These are phyloP conservation scores for Bryconaethiops microstoma DNA, from an alignment of 2,797 vertebrate genomes.

Conservation along the genomic window DNA sequence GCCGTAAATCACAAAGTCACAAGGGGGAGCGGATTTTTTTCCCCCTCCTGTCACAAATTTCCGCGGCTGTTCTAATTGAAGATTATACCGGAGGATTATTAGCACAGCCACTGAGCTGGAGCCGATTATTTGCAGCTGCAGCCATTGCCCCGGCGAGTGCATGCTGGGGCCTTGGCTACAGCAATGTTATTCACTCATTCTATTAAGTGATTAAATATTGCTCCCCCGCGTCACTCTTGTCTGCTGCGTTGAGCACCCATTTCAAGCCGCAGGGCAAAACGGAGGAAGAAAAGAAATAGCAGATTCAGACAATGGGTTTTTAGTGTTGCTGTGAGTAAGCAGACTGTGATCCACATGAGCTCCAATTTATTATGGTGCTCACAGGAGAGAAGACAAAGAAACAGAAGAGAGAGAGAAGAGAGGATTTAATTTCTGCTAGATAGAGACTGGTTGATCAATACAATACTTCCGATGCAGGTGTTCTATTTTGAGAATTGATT, in stretches of 20 bases:
- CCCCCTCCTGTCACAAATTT: constrained; percentile 64
- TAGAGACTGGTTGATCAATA: neutral
- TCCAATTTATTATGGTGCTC: constrained; percentile 10
- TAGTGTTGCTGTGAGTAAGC: constrained; percentile 36
- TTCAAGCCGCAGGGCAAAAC: constrained; percentile 39
- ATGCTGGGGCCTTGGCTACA: constrained; percentile 45
- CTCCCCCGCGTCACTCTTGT: constrained; percentile 67
- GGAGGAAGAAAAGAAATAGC: constrained; percentile 42
- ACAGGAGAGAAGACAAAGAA: constrained; percentile 9
- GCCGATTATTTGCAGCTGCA: constrained; percentile 76
- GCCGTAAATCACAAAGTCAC: constrained; percentile 55
- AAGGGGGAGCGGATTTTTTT: constrained; percentile 13
- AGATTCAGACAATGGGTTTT: constrained; percentile 11
- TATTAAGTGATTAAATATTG: constrained; percentile 74
- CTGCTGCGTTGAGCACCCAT: constrained; percentile 58
- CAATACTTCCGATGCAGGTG: neutral
- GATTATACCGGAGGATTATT: constrained; percentile 83
- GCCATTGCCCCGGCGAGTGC: constrained; percentile 50
- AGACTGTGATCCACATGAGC: neutral
- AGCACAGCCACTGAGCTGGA: constrained; percentile 77
- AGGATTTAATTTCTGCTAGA: neutral
- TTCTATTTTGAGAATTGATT: neutral
- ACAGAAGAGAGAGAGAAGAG: neutral
- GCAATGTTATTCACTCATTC: constrained; percentile 72
- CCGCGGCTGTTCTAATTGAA: constrained; percentile 77